phyloP scores from a whole-genome alignment of 2,797 vertebrate species.

The Peromyscus aztecus region DNA sequence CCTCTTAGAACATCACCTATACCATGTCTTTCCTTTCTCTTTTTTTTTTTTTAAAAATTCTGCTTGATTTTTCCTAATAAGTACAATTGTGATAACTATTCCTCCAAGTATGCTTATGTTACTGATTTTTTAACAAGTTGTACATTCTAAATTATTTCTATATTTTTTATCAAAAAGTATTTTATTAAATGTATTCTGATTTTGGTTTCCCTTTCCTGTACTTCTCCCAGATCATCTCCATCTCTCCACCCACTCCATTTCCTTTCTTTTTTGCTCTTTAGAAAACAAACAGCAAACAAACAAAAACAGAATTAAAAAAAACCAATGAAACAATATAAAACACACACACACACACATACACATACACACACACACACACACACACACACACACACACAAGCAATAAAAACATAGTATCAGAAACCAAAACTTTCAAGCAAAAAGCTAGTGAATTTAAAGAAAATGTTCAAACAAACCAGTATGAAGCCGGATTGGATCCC shows the following conservation, averaged over 20 bases:
- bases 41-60: neutral
- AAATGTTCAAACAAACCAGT: neutral
- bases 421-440: neutral
- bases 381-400: neutral
- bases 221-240: neutral
- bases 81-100: conserved; percentile 47
- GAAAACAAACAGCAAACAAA: neutral
- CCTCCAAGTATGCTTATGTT: conserved; percentile 1
- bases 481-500: too few species aligned
- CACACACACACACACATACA: neutral
- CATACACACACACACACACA: neutral
- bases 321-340: neutral
- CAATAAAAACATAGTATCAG: neutral
- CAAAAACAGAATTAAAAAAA: neutral
- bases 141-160: conserved; percentile 52
- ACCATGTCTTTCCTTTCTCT: neutral
- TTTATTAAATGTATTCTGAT: neutral
- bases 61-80: conserved; percentile 61
- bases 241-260: neutral
- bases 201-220: neutral
- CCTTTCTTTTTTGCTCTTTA: neutral
- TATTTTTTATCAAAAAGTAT: neutral
- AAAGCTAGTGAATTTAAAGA: neutral
- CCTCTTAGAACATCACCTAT: neutral
- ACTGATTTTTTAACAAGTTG: neutral